Base-by-base conservation (phyloP, 2,113 vertebrate species). In the Colinus virginianus region DNA sequence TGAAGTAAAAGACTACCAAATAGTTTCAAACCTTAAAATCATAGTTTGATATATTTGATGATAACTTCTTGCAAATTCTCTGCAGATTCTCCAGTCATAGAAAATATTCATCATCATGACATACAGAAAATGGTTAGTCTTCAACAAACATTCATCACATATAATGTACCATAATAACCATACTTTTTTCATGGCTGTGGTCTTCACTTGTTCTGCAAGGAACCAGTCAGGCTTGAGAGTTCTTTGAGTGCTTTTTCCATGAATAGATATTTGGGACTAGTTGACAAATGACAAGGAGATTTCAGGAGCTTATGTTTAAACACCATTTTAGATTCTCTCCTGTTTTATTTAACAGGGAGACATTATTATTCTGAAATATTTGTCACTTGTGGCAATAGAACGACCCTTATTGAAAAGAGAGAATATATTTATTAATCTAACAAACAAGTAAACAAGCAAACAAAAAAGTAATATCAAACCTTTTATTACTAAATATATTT, bases 281-380 rank as follows among this genome's bases (percentile, higher is more conserved):
- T 18, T 62, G 26, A 16, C 10, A 78, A 43, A 28, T 49, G 23
- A 67, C 55, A 70, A 61, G 53, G 18, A 87, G 2, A 5, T 71
- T 70, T 93, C 51, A 68, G 78, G 74, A 42, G 14, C 82, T 93
- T 89, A 16, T 90, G 28, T 56, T 91, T 79, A 51, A 82, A 79
- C 67, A 83, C 30, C 5, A 17, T 74, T 62, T 61, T 66, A 84
- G n/a, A 61, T 51, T 78, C 4, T 55, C 36, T 84, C 46, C 58
- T 78, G 32, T 38, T 93, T 84, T 78, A 64, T 64, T 89, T 76
- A 90, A 48, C 38, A 91, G 45, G 43, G 87, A 89, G 58, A 26
- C 3, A 55, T 63, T 78, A 61, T 56, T 92, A 72, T 92, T 84
- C 15, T 62, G 20, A 82, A 87, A 87, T 16, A 63, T 70, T 34